Conservation (phyloP, 2,797 vertebrate species). For the Sebastes taczanowskii region DNA sequence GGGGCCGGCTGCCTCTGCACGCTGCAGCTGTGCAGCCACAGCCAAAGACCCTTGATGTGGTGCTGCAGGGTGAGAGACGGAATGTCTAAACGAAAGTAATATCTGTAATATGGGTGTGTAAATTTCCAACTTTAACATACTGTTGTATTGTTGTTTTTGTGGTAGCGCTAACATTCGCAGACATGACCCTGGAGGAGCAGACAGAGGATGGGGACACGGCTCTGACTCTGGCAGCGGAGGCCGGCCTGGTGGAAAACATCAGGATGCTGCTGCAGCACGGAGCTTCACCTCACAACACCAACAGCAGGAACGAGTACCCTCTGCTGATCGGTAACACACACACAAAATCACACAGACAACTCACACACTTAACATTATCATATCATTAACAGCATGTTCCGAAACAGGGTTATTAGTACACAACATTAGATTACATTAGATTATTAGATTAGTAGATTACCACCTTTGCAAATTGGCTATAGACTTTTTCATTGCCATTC, state of each 20-base stretch:
- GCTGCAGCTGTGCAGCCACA: conserved; percentile 79
- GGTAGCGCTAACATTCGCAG: conserved; percentile 69
- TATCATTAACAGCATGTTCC: background rate
- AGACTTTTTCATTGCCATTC: too few species aligned
- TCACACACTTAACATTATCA: too few species aligned
- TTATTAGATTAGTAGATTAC: background rate
- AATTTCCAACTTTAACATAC: too few species aligned
- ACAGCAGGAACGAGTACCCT: conserved; percentile 85
- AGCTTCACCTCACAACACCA: conserved; percentile 86
- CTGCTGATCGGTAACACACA: conserved; percentile 84
- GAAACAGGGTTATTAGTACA: background rate
- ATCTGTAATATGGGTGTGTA: background rate
- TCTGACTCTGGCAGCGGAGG: conserved; percentile 84
- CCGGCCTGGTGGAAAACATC: conserved; percentile 79
- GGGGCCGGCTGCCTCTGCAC: conserved; percentile 86
- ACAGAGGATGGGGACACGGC: conserved; percentile 85
- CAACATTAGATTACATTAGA: too few species aligned
- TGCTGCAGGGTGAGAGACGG: conserved; percentile 82
- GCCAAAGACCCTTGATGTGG: conserved; percentile 77
- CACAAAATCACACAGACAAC: background rate
- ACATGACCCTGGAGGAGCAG: conserved; percentile 85
- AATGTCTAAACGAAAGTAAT: background rate
- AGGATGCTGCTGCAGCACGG: conserved; percentile 82
- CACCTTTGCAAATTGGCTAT: background rate
- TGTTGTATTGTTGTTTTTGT: background rate